A percentile compares a stretch with the other conserved stretches of the same genome.
phyloP scores from a whole-genome alignment of 2,888 invertebrate genomes.

The Dicranocentrus wangi region DNA sequence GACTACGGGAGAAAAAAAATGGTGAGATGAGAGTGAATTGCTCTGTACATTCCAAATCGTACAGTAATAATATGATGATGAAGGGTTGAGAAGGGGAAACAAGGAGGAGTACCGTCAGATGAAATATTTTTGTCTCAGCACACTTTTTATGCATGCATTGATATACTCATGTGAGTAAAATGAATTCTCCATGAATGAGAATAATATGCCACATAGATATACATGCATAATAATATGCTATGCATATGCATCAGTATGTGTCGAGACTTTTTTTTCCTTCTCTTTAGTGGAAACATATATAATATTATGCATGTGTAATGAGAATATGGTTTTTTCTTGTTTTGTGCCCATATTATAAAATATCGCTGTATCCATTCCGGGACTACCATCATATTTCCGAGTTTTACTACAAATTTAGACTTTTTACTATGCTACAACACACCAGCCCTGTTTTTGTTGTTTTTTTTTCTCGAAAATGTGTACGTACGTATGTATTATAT shows the following conservation, averaged over 20 bases:
- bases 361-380: conserved; percentile 1
- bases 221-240: conserved; percentile 36
- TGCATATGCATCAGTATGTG: conserved; percentile 35
- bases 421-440: background rate
- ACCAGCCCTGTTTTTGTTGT: background rate
- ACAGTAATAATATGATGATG: conserved; percentile 37
- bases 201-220: conserved; percentile 41
- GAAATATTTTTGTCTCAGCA: conserved; percentile 45
- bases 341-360: conserved; percentile 9
- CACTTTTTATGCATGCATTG: conserved; percentile 49
- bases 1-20: conserved; percentile 24
- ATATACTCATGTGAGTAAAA: conserved; percentile 52
- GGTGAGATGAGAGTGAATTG: conserved; percentile 23
- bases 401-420: conserved; percentile 10
- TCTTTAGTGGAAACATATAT: conserved; percentile 6
- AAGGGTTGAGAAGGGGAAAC: conserved; percentile 9
- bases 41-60: conserved; percentile 40
- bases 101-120: conserved; percentile 23
- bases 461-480: background rate
- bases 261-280: conserved; percentile 27
- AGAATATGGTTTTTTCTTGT: conserved; percentile 37
- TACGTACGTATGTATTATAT: background rate
- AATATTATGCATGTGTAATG: conserved; percentile 29
- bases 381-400: background rate
- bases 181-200: conserved; percentile 42